Conservation (phyloP, 2,113 vertebrate species). For the Myodes glareolus region DNA sequence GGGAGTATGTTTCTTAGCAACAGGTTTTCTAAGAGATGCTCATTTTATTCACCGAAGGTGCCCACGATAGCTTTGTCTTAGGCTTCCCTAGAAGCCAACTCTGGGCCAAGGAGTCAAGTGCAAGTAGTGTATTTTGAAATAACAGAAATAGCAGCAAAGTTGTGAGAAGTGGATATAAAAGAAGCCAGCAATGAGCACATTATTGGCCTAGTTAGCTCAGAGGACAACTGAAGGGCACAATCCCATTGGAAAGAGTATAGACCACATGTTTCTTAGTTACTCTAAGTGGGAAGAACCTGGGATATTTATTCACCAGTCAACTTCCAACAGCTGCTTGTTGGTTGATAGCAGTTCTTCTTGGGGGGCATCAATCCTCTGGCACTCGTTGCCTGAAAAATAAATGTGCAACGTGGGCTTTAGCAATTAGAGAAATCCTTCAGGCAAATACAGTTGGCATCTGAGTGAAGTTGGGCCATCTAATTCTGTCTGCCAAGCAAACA, state of each 20-base stretch:
- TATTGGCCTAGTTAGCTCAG: neutral
- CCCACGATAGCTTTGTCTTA: neutral
- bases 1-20: neutral
- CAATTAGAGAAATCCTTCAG: neutral
- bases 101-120: neutral
- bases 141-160: constrained; percentile 5
- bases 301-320: neutral
- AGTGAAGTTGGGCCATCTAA: neutral
- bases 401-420: neutral
- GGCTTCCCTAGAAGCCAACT: neutral
- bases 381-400: constrained; percentile 18
- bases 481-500: neutral
- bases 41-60: neutral
- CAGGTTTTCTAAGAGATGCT: neutral
- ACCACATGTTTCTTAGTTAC: neutral
- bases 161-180: neutral
- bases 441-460: neutral
- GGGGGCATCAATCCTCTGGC: neutral
- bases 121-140: constrained; percentile 40
- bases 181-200: neutral
- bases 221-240: neutral
- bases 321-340: neutral
- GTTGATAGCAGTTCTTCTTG: constrained; percentile 8
- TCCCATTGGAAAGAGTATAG: neutral
- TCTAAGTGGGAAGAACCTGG: neutral